Evolutionary conservation across 1,140 invertebrate species (phyloP).

Genomic region (Paralvinella palmiformis): DNA sequence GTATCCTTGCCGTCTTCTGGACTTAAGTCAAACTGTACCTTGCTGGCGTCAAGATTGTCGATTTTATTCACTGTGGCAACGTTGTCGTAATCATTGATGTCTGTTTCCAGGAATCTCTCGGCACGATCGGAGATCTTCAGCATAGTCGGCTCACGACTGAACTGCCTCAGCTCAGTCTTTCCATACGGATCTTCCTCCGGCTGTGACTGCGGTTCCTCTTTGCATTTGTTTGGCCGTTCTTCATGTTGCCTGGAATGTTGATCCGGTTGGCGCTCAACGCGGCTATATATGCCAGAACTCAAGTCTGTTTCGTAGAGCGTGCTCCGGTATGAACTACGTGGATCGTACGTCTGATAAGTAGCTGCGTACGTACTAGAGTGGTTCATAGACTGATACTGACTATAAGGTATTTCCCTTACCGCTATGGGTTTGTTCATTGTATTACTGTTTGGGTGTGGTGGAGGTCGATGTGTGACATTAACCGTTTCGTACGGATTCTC

Average conservation of each 20-base stretch:
- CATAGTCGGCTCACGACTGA: conserved; percentile 15
- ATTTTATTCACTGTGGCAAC: not conserved
- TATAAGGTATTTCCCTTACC: conserved; percentile 9
- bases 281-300: not conserved
- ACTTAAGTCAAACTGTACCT: conserved; percentile 6
- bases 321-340: not conserved
- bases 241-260: not conserved
- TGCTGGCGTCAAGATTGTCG: not conserved
- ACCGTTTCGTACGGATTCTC: not conserved
- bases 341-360: not conserved
- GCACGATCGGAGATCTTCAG: not conserved
- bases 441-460: conserved; percentile 12
- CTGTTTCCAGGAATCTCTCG: not conserved
- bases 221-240: not conserved
- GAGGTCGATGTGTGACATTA: conserved; percentile 26
- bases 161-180: conserved; percentile 12
- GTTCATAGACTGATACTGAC: conserved; percentile 3
- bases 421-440: conserved; percentile 12
- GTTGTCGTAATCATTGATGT: not conserved
- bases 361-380: not conserved
- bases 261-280: not conserved
- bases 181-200: not conserved
- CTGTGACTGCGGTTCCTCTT: not conserved
- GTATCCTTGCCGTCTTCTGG: too few species aligned
- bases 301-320: not conserved